Evolutionary conservation across 2,888 invertebrate genomes (phyloP).

Genomic region (Chromoteleia sp.): DNA sequence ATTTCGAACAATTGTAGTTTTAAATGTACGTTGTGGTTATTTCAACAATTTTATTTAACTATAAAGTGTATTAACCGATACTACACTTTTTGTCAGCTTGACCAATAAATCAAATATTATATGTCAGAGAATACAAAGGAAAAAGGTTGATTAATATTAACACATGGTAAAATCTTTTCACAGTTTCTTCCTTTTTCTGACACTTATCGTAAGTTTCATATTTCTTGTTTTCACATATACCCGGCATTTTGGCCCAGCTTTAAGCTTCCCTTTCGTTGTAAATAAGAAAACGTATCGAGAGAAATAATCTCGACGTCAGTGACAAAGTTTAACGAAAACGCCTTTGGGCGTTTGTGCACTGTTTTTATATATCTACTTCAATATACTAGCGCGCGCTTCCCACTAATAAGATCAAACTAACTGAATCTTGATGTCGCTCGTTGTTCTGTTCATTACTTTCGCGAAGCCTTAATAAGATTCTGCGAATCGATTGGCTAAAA

Average conservation of each 20-base stretch:
- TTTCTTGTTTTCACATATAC: conserved; percentile 49
- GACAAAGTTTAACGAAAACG: conserved; percentile 62
- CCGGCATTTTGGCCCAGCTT: conserved; percentile 12
- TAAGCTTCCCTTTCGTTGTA: conserved; percentile 46
- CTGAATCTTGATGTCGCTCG: conserved; percentile 60
- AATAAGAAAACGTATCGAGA: conserved; percentile 61
- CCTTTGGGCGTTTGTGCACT: conserved; percentile 37
- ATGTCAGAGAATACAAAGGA: too few species aligned
- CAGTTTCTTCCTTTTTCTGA: conserved; percentile 14
- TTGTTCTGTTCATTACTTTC: conserved; percentile 45
- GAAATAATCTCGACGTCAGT: conserved; percentile 59
- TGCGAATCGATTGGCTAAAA: conserved; percentile 45
- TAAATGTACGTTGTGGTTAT: too few species aligned
- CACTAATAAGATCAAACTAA: conserved; percentile 63
- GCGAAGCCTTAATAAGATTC: conserved; percentile 46
- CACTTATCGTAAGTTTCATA: conserved; percentile 55
- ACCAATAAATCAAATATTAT: too few species aligned
- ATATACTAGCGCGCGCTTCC: conserved; percentile 51
- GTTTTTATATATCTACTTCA: conserved; percentile 50
- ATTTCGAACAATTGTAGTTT: too few species aligned
- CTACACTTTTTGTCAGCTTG: too few species aligned
- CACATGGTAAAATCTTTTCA: conserved; percentile 22
- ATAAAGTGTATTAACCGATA: too few species aligned
- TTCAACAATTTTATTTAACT: too few species aligned
- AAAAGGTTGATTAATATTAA: conserved; percentile 23